These are phyloP conservation scores for Tribolium castaneum DNA, from an alignment of 1,140 invertebrate genomes.

Conservation along the genomic window DNA sequence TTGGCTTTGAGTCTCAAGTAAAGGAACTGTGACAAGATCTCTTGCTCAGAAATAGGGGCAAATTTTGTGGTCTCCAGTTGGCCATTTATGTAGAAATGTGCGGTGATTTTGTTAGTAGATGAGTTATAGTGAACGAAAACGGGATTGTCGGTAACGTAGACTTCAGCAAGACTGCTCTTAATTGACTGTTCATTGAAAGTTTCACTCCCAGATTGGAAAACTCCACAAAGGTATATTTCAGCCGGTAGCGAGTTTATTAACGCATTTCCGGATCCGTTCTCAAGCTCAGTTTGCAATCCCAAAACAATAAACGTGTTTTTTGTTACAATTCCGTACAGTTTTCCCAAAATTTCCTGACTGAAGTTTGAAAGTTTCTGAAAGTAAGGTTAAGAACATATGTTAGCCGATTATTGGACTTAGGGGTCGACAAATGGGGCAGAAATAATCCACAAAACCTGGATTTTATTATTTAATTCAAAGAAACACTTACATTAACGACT, in stretches of 20 bases:
- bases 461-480: background rate
- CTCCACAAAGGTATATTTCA: conserved; percentile 80
- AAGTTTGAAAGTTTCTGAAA: conserved; percentile 70
- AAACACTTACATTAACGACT: conserved; percentile 62
- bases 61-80: conserved; percentile 73
- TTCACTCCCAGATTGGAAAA: conserved; percentile 47
- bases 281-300: conserved; percentile 72
- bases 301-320: conserved; percentile 76
- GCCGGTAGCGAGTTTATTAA: conserved; percentile 74
- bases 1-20: conserved; percentile 72
- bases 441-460: background rate
- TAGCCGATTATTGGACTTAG: background rate
- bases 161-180: conserved; percentile 66
- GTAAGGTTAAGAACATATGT: conserved; percentile 18
- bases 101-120: conserved; percentile 67
- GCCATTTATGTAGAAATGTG: conserved; percentile 77
- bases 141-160: conserved; percentile 82
- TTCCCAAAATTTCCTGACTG: conserved; percentile 71
- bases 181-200: conserved; percentile 45
- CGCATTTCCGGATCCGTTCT: conserved; percentile 66
- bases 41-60: conserved; percentile 71
- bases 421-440: background rate
- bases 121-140: conserved; percentile 73
- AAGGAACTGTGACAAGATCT: conserved; percentile 74
- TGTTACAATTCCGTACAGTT: conserved; percentile 79